Evolutionary conservation across 2,113 vertebrate species (phyloP), one percentile per base, ranked within the genome.

Genomic region (Dicaeum eximium): DNA sequence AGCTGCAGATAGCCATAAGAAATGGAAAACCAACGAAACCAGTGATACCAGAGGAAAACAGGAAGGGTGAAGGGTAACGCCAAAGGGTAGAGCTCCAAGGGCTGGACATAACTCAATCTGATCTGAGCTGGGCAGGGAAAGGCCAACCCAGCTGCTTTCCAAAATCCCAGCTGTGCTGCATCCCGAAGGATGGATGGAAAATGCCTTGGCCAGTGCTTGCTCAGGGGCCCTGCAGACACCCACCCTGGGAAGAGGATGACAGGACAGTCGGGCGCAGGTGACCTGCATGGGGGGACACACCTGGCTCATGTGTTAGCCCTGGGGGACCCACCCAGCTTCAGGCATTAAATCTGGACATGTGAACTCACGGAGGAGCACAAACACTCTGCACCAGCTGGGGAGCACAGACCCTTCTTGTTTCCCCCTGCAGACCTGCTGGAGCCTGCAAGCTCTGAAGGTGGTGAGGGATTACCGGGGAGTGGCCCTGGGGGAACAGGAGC

Each of bases 271-370:
- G 47, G 33, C 0, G 0, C 45, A 11, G 64, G 69, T 1, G 16
- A 47, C 42, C 64, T 13, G 31, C 21, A 2, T 0, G 1, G 44
- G 74, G 58, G 53, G 19, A 22, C 61, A 42, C 4, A 0, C 21
- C 6, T 2, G 0, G 4, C 61, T 78, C 5, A 0, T 0, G 1
- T 21, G 37, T 5, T 1, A 6, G 7, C 53, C 25, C 77, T 6
- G 15, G 22, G 35, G 47, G 20, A 35, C 30, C 20, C 21, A 1
- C 1, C 1, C 33, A 4, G 25, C 45, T 67, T 58, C 44, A 15
- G 85, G 65, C 21, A 15, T 4, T 21, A 11, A 40, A 51, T 15
- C 18, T 6, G 2, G 20, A 35, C 7, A 1, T 1, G 1, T 1
- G 15, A 3, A 1, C 61, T 65, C 57, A 7, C 0, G 0, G 37